phyloP scores from a whole-genome alignment of 2,888 invertebrate species.

The Mycalesis mineus region DNA sequence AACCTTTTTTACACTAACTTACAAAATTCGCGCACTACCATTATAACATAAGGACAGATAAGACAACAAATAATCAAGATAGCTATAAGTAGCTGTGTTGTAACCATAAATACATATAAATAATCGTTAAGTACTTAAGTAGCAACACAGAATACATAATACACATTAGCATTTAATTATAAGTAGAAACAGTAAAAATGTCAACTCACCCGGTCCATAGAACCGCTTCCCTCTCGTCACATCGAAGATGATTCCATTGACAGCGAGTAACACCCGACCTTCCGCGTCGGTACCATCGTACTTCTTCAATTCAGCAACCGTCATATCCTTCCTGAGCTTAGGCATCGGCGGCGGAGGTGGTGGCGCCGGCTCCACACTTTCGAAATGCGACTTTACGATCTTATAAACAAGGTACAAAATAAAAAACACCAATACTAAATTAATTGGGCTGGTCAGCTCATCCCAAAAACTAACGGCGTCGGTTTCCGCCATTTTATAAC shows the following conservation, averaged over 20 bases:
- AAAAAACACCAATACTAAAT: constrained; percentile 56
- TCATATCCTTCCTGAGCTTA: constrained; percentile 92
- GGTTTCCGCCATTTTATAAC: constrained; percentile 40
- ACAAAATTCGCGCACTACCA: too few relatives aligned
- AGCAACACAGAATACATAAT: too few relatives aligned
- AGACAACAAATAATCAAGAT: too few relatives aligned
- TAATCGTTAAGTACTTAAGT: too few relatives aligned
- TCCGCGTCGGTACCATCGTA: constrained; percentile 91
- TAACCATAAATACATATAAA: too few relatives aligned
- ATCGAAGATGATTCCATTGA: constrained; percentile 96
- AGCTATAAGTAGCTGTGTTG: not conserved
- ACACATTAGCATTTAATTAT: too few relatives aligned
- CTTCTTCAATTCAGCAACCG: constrained; percentile 89
- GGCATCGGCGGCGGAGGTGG: constrained; percentile 81
- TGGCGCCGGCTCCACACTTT: constrained; percentile 48
- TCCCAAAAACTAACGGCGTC: constrained; percentile 58
- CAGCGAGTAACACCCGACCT: constrained; percentile 92
- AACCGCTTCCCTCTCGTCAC: constrained; percentile 93
- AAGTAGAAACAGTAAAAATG: not conserved
- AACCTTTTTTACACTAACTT: too few relatives aligned
- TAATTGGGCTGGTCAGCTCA: constrained; percentile 65
- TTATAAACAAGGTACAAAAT: constrained; percentile 80
- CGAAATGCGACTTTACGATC: constrained; percentile 75
- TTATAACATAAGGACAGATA: too few relatives aligned
- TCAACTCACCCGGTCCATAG: constrained; percentile 92